Evolutionary conservation across 2,797 vertebrate genomes (phyloP).

Genomic region (Sebastes iracundus): DNA sequence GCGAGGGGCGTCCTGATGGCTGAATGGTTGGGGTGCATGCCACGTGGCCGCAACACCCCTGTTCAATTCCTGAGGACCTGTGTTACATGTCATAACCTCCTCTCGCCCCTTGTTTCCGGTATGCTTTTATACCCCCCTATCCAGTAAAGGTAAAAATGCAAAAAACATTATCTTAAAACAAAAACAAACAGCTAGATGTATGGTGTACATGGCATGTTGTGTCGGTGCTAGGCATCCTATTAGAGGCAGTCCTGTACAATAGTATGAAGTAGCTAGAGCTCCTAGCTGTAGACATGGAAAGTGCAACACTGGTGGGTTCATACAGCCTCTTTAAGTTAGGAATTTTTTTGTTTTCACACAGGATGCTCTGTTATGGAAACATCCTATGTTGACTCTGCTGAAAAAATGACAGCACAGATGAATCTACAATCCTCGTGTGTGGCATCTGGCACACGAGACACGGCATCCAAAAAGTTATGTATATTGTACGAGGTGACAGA

Average conservation of each 20-base stretch:
- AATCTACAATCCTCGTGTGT: constrained; percentile 23
- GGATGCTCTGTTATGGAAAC: background rate
- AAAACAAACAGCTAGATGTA: background rate
- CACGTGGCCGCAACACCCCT: background rate
- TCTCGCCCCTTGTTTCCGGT: background rate
- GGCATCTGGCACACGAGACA: constrained; percentile 11
- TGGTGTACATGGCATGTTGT: background rate
- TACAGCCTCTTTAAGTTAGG: background rate
- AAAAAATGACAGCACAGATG: constrained; percentile 16
- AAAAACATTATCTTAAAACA: background rate
- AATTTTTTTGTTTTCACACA: background rate
- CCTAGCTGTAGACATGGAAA: background rate
- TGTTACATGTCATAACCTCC: background rate
- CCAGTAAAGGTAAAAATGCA: background rate
- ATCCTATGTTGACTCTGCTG: background rate
- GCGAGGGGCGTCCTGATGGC: background rate
- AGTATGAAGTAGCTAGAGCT: background rate
- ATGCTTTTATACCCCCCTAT: background rate
- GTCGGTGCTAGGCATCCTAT: background rate
- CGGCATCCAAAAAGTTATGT: constrained; percentile 32
- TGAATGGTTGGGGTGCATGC: background rate
- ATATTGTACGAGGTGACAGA: constrained; percentile 29
- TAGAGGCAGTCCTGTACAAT: background rate
- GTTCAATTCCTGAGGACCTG: background rate
- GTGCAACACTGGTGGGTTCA: background rate